These are phyloP conservation scores for Ectemnius continuus DNA, from an alignment of 2,888 invertebrate species.

Conservation along the genomic window DNA sequence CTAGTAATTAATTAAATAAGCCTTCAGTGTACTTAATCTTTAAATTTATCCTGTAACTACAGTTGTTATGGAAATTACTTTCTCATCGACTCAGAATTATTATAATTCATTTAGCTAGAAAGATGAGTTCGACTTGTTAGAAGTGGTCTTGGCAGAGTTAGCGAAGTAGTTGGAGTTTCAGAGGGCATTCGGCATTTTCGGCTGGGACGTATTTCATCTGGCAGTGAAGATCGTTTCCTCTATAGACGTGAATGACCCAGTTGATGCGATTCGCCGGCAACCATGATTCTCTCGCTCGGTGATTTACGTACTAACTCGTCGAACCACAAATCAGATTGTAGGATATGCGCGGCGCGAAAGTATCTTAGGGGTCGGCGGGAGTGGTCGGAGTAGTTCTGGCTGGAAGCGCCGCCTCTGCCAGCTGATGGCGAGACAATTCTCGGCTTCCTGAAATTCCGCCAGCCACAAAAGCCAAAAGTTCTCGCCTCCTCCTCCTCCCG, in stretches of 20 bases:
- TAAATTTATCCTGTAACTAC: too few species aligned
- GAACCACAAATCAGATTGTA: slow-evolving; percentile 42
- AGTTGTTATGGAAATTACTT: too few species aligned
- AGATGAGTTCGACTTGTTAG: too few species aligned
- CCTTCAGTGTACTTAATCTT: too few species aligned
- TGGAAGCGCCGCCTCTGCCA: slow-evolving; percentile 30
- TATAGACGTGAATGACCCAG: slow-evolving; percentile 7
- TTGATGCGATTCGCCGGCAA: slow-evolving; percentile 7
- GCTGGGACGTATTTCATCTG: not conserved
- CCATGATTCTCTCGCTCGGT: slow-evolving; percentile 10
- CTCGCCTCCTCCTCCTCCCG: slow-evolving; percentile 12
- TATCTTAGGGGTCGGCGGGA: slow-evolving; percentile 15
- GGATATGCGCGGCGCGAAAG: slow-evolving; percentile 28
- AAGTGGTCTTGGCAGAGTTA: too few species aligned
- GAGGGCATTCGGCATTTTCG: too few species aligned
- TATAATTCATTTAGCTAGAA: too few species aligned
- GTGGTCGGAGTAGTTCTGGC: slow-evolving; percentile 28
- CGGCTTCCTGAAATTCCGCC: slow-evolving; percentile 36
- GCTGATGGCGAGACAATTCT: slow-evolving; percentile 44
- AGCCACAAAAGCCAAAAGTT: slow-evolving; percentile 48
- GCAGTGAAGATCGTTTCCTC: not conserved
- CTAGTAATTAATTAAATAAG: too few species aligned
- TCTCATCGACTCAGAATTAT: too few species aligned
- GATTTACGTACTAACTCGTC: slow-evolving; percentile 33
- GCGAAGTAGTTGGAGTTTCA: too few species aligned